Evolutionary conservation across 2,888 invertebrate genomes (phyloP).

Genomic region (Yponomeuta evonymella): DNA sequence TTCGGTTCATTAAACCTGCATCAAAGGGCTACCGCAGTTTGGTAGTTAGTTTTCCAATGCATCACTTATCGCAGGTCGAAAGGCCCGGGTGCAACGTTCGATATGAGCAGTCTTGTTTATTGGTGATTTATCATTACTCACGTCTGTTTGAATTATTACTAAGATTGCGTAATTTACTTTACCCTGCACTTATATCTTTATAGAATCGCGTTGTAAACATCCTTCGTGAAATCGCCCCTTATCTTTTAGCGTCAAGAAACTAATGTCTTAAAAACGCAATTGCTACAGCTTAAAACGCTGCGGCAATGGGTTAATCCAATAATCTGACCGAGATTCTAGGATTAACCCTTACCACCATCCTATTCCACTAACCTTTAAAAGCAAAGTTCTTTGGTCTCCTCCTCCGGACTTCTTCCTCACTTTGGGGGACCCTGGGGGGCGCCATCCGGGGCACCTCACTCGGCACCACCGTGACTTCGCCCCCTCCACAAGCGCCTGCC

Average conservation of each 20-base stretch:
- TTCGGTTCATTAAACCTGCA: constrained; percentile 3
- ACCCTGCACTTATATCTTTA: neutral
- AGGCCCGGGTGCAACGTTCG: constrained; percentile 57
- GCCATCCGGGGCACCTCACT: constrained; percentile 75
- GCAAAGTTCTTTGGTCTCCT: constrained; percentile 60
- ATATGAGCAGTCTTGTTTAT: constrained; percentile 13
- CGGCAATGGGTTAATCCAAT: too few species aligned
- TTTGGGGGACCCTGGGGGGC: constrained; percentile 57
- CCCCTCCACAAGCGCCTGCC: constrained; percentile 53
- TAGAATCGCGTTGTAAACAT: neutral
- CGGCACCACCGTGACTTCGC: constrained; percentile 66
- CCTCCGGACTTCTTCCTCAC: constrained; percentile 59
- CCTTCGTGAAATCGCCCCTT: neutral
- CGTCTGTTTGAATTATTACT: constrained; percentile 10
- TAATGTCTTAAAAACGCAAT: too few species aligned
- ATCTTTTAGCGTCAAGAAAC: too few species aligned
- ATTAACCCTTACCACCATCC: neutral
- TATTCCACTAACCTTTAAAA: constrained; percentile 53
- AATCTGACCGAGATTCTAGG: too few species aligned
- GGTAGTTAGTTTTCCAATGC: constrained; percentile 38
- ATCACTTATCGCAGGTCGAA: constrained; percentile 51
- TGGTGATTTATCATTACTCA: constrained; percentile 7
- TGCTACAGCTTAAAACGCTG: too few species aligned
- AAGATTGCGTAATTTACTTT: constrained; percentile 11
- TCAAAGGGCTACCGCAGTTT: constrained; percentile 12